A percentile compares a stretch with the other conserved stretches of the same genome.
Conservation (phyloP, 2,113 vertebrate species). For the Pardalotus punctatus region DNA sequence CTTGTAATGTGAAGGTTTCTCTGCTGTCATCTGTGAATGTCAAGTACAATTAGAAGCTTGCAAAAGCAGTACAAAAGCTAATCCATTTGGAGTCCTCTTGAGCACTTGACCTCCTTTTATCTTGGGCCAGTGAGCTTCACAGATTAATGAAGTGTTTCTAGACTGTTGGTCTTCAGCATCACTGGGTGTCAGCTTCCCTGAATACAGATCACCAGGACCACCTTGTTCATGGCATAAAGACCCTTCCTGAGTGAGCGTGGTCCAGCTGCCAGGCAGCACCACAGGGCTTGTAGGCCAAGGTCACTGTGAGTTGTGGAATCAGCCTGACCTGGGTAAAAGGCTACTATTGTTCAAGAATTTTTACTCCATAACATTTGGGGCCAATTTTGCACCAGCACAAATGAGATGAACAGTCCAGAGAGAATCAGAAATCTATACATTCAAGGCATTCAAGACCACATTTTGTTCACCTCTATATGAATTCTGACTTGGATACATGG, state of each 20-base stretch:
- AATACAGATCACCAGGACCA: not conserved
- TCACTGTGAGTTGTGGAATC: not conserved
- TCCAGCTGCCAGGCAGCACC: not conserved
- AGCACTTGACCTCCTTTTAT: conserved; percentile 23
- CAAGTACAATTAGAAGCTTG: conserved; percentile 1
- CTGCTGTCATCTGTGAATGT: not conserved
- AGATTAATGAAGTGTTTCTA: conserved; percentile 21
- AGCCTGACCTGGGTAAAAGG: not conserved
- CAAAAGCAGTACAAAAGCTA: not conserved
- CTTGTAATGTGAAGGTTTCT: not conserved
- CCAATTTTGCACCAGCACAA: not conserved
- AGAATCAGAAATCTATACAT: not conserved
- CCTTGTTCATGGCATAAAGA: not conserved
- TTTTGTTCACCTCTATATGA: not conserved
- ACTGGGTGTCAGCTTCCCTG: not conserved
- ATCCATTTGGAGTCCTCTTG: not conserved
- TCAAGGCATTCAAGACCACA: not conserved
- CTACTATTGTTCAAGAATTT: not conserved
- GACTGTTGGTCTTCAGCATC: not conserved
- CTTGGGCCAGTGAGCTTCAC: not conserved
- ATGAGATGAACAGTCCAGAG: not conserved
- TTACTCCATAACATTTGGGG: not conserved
- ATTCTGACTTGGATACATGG: not conserved
- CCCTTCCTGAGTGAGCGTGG: not conserved
- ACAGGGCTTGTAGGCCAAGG: not conserved